Conservation (phyloP, 2,888 invertebrate genomes). For the Drosophila demipolita region DNA sequence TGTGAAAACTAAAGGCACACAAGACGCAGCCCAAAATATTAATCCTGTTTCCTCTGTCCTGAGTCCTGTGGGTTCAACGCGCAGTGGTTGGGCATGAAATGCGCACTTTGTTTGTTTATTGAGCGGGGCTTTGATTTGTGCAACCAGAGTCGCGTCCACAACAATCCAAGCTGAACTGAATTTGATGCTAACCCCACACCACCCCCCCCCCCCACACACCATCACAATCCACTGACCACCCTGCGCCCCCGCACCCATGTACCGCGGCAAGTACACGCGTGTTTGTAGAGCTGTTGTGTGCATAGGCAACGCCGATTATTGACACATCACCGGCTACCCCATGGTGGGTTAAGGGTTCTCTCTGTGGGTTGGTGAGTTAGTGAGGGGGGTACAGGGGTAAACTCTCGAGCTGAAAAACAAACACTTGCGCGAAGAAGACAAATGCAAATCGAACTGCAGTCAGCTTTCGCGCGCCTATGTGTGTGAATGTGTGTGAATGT, state of each 20-base stretch:
- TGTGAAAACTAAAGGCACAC: constrained; percentile 57
- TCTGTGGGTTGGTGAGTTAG: background rate
- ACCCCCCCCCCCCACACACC: background rate
- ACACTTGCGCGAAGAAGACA: constrained; percentile 54
- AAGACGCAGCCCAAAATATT: constrained; percentile 38
- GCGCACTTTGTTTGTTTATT: constrained; percentile 76
- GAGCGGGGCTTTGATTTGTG: constrained; percentile 75
- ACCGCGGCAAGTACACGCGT: constrained; percentile 72
- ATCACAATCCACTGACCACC: background rate
- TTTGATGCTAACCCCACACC: constrained; percentile 35
- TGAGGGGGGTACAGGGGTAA: background rate
- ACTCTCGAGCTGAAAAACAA: constrained; percentile 38
- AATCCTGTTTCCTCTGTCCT: constrained; percentile 33
- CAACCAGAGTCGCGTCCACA: constrained; percentile 34
- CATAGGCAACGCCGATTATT: constrained; percentile 75
- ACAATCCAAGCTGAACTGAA: constrained; percentile 36
- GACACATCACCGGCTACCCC: constrained; percentile 67
- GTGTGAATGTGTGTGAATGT: background rate
- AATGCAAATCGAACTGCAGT: constrained; percentile 69
- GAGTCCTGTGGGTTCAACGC: constrained; percentile 3
- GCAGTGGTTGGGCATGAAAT: constrained; percentile 56
- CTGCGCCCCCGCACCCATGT: background rate
- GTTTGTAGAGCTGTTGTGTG: constrained; percentile 73
- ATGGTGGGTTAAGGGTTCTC: background rate
- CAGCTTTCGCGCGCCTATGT: background rate